Percentiles rank a stretch among this genome's conserved stretches.
Conservation (phyloP, 64 coral and sea anemone species). For the Actinia tenebrosa region DNA sequence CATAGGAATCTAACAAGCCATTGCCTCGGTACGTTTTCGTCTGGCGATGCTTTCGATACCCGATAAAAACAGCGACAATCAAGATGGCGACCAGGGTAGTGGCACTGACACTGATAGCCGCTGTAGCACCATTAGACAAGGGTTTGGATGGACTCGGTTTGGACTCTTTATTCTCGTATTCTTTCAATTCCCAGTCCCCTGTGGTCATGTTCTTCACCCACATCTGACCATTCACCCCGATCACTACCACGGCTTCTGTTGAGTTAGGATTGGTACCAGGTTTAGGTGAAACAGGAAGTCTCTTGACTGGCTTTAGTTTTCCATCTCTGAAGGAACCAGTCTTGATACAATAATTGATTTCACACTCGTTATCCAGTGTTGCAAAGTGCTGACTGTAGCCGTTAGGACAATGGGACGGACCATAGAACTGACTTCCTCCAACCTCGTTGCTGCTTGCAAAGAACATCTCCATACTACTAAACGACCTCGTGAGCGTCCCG, state of each 20-base stretch:
- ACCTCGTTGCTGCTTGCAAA: not conserved
- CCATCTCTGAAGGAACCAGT: conserved; percentile 23
- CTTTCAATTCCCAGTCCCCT: conserved; percentile 14
- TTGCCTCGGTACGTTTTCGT: not conserved
- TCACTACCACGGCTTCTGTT: conserved; percentile 46
- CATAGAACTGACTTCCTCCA: not conserved
- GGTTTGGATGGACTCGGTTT: not conserved
- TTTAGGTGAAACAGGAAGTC: conserved; percentile 42
- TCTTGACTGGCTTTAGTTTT: conserved; percentile 26
- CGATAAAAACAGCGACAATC: conserved; percentile 22
- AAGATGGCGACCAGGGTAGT: conserved; percentile 33
- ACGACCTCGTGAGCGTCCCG: not conserved
- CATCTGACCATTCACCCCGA: conserved; percentile 64
- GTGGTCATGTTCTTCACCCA: conserved; percentile 45
- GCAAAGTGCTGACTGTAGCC: conserved; percentile 55
- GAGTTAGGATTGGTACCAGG: conserved; percentile 54
- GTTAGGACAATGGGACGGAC: conserved; percentile 18
- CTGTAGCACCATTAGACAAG: conserved; percentile 33
- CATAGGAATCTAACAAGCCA: conserved; percentile 6
- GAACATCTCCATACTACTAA: not conserved
- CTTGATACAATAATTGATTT: conserved; percentile 74
- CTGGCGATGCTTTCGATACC: conserved; percentile 22
- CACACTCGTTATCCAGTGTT: conserved; percentile 61
- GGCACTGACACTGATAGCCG: conserved; percentile 39
- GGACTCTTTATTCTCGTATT: not conserved